Conservation (phyloP, 2,113 vertebrate genomes). For the Calypte anna region DNA sequence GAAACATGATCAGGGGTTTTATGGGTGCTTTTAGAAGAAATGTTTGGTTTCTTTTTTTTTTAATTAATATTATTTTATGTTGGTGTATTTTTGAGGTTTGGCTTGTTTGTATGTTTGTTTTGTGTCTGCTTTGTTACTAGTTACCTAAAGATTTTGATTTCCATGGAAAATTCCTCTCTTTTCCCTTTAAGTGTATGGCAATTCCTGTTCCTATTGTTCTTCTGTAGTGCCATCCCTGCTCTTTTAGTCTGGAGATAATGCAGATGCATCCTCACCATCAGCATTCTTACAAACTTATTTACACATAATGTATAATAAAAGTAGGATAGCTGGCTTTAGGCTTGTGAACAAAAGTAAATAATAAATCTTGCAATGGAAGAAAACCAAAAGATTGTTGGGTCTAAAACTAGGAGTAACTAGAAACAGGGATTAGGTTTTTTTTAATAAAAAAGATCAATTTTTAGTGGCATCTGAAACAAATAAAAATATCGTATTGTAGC, state of each 20-base stretch:
- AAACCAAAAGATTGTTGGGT: slow-evolving; percentile 48
- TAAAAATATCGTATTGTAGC: slow-evolving; percentile 33
- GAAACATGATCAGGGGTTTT: neutral
- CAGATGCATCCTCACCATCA: neutral
- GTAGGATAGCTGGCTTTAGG: neutral
- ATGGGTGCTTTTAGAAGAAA: neutral
- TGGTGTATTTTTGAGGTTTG: neutral
- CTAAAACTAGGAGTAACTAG: slow-evolving; percentile 28
- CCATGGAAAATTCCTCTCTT: neutral
- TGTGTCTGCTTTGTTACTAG: neutral
- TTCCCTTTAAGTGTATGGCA: neutral
- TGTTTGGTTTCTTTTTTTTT: neutral
- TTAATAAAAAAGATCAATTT: neutral
- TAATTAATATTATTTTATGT: neutral
- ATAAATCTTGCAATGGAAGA: neutral
- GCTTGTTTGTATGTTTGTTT: no score
- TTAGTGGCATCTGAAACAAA: slow-evolving; percentile 20
- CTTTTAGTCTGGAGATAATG: neutral
- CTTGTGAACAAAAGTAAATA: neutral
- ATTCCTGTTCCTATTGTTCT: neutral
- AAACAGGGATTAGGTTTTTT: neutral
- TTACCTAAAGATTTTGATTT: neutral
- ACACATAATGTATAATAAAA: neutral
- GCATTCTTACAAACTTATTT: neutral
- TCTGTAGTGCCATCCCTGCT: neutral